phyloP scores from a whole-genome alignment of 2,888 invertebrate genomes.

The Drosophila greeni region DNA sequence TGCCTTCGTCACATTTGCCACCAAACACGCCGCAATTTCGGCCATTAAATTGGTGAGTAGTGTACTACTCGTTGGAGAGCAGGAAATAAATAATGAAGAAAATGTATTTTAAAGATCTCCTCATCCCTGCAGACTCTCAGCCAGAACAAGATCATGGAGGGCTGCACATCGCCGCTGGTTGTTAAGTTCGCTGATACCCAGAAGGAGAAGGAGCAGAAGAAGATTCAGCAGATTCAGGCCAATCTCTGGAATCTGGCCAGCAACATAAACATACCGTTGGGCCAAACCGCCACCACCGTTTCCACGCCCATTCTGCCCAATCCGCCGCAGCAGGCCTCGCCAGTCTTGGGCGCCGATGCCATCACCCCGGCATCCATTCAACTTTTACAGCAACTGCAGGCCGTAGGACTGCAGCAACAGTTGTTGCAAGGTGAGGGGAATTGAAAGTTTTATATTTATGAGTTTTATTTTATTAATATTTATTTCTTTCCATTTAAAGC shows the following conservation, averaged over 20 bases:
- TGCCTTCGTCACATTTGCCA: slow-evolving; percentile 99
- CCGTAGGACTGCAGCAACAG: slow-evolving; percentile 83
- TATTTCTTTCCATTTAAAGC: slow-evolving; percentile 32
- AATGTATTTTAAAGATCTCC: not conserved
- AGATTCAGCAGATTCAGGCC: slow-evolving; percentile 95
- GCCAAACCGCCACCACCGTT: slow-evolving; percentile 80
- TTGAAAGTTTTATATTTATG: fast-evolving
- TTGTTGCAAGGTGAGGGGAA: slow-evolving; percentile 81
- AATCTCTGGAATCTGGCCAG: slow-evolving; percentile 92
- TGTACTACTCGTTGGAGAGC: not conserved
- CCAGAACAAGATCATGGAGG: slow-evolving; percentile 99
- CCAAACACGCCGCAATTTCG: slow-evolving; percentile 97
- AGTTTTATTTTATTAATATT: not conserved
- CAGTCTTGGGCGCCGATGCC: slow-evolving; percentile 79
- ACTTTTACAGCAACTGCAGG: slow-evolving; percentile 84
- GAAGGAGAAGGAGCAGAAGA: slow-evolving; percentile 98
- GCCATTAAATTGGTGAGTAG: slow-evolving; percentile 90
- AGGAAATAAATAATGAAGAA: too few species aligned
- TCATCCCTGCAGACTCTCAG: slow-evolving; percentile 85
- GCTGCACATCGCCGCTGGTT: slow-evolving; percentile 97
- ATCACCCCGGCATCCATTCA: slow-evolving; percentile 83
- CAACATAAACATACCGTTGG: slow-evolving; percentile 80
- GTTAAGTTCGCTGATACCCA: slow-evolving; percentile 99
- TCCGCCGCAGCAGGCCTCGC: slow-evolving; percentile 79
- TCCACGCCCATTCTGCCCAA: slow-evolving; percentile 79